Base-by-base conservation (phyloP, 2,888 invertebrate species). In the Drosophila vallismaia region DNA sequence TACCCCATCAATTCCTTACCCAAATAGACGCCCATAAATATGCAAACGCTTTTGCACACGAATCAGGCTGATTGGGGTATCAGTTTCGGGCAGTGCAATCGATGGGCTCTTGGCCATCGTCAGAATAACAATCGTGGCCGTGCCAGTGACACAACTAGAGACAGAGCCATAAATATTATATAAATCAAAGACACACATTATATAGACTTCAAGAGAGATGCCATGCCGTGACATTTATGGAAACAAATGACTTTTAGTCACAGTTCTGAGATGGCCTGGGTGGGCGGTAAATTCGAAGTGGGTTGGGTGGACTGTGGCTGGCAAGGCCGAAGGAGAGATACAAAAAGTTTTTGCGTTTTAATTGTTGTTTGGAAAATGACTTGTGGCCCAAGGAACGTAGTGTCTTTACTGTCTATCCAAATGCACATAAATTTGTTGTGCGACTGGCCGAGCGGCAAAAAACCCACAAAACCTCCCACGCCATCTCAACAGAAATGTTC, bases 231-330 rank as follows among this genome's bases (percentile, higher is more conserved):
- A 83, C 80, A 73, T 83, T 86, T 77, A 86, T 86, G 80, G 75
- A 79, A 86, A 75, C 71, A 83, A 86, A 81, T 83, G 80, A 67
- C 58, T 72, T 69, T 79, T 74, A 72, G 86, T 72, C 75, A 70
- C 46, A 72, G 40, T 29, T 57, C 40, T 19, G 49, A 52, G 40
- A 9, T 48, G 44, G 58, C 33, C 10, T 31, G 52, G 29, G 66
- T 14, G 31, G 54, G 29, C n/a, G 10, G 12, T 4, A 19, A 19
- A 19, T 19, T 19, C 19, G 19, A 19, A 19, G 19, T 10, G 3
- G 40, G 36, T 31, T 31, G 8, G 28, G 8, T 38, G 4, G 5
- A 38, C 12, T 12, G 31, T 14, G 19, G 24, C n/a, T 4, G 14
- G 5, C 52, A 14, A 46, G 26, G 66, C 42, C 48, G 19, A 31